Evolutionary conservation across 2,888 invertebrate species (phyloP).

Genomic region (Galerucella nymphaeae): DNA sequence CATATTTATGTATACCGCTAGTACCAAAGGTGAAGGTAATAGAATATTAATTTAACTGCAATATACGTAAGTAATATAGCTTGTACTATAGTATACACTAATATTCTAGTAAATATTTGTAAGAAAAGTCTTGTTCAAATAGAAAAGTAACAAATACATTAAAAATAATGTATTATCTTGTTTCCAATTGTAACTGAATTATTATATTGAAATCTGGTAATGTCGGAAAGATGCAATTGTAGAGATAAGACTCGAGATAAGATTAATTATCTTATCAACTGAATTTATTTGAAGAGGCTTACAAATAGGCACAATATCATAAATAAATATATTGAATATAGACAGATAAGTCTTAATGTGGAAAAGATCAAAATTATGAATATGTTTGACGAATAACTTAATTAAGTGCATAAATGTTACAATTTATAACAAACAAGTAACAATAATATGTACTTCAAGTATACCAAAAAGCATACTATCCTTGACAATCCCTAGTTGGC

Average conservation of each 20-base stretch:
- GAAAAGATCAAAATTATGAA: neutral
- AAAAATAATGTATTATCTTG: neutral
- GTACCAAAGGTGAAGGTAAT: slow-evolving; percentile 21
- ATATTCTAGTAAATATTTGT: neutral
- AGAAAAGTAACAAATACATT: neutral
- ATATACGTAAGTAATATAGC: no score
- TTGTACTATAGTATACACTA: no score
- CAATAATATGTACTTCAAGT: no score
- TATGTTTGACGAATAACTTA: no score
- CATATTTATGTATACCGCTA: neutral
- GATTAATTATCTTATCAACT: slow-evolving; percentile 2
- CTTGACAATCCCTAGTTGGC: no score
- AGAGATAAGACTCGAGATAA: slow-evolving; percentile 11
- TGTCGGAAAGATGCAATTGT: slow-evolving; percentile 1
- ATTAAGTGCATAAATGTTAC: no score
- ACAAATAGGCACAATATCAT: neutral
- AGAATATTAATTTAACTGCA: slow-evolving; percentile 7
- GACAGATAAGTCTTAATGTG: neutral
- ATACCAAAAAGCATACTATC: no score
- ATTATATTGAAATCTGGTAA: neutral
- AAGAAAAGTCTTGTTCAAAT: no score
- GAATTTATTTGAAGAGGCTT: neutral
- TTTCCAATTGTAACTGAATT: neutral
- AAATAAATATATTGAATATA: neutral
- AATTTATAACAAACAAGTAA: no score